Conservation (phyloP, 1,140 invertebrate genomes). For the Pseudobourletiella spinata region DNA sequence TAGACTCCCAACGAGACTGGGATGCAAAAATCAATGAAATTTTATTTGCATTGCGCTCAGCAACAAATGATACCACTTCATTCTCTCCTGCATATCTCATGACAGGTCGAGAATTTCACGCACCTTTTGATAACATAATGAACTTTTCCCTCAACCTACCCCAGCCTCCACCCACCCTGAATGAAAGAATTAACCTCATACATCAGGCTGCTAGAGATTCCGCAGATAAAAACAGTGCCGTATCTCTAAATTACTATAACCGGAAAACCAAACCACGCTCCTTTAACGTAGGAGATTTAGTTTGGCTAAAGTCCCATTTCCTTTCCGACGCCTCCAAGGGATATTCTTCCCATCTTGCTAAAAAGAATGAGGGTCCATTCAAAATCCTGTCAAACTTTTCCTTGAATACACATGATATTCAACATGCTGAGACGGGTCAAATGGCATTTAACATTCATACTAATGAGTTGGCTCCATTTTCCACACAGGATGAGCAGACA, state of each 20-base stretch:
- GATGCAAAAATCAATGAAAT: slow-evolving; percentile 39
- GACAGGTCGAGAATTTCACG: slow-evolving; percentile 39
- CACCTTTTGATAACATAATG: slow-evolving; percentile 17
- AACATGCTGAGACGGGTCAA: not conserved
- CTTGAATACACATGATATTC: not conserved
- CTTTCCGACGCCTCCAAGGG: slow-evolving; percentile 15
- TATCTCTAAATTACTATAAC: slow-evolving; percentile 4
- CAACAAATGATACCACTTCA: slow-evolving; percentile 37
- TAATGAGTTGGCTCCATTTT: slow-evolving; percentile 13
- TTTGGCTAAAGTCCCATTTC: slow-evolving; percentile 8
- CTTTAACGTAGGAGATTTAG: slow-evolving; percentile 10
- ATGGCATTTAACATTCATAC: not conserved
- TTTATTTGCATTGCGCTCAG: slow-evolving; percentile 42
- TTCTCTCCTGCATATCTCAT: slow-evolving; percentile 41
- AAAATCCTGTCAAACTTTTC: not conserved
- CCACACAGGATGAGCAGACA: too few relatives aligned
- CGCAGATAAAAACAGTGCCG: not conserved
- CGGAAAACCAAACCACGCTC: not conserved
- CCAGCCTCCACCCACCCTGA: not conserved
- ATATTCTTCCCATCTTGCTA: not conserved
- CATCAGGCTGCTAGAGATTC: not conserved
- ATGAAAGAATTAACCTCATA: not conserved
- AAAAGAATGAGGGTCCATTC: slow-evolving; percentile 16
- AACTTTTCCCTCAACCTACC: not conserved
- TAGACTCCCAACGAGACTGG: slow-evolving; percentile 35